phyloP scores from a whole-genome alignment of 2,888 invertebrate species.

The Drosophila antonietae region DNA sequence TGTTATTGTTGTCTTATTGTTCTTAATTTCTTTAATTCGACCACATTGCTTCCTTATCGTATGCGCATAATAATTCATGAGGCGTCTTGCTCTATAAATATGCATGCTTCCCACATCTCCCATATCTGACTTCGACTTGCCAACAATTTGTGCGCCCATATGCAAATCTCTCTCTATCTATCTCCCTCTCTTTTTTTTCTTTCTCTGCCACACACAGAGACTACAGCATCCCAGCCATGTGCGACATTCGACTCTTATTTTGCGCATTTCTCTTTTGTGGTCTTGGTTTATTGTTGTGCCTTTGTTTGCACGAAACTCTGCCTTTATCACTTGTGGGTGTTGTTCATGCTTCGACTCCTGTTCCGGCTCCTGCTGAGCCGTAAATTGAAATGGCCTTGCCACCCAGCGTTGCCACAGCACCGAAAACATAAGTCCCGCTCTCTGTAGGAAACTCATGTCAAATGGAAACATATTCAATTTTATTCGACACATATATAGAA shows the following conservation, averaged over 20 bases:
- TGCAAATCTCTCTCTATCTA: conserved; percentile 51
- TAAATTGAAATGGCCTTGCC: conserved; percentile 39
- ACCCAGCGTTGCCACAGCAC: conserved; percentile 8
- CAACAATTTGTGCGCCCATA: conserved; percentile 51
- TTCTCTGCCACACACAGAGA: not conserved
- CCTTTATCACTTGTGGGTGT: conserved; percentile 29
- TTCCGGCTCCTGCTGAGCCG: conserved; percentile 17
- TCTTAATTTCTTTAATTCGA: not conserved
- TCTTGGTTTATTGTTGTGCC: conserved; percentile 30
- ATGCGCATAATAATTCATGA: conserved; percentile 12
- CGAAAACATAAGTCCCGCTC: conserved; percentile 17
- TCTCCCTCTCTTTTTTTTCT: not conserved
- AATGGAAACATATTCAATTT: conserved; percentile 55
- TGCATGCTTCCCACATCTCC: conserved; percentile 1
- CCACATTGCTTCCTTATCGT: conserved; percentile 34
- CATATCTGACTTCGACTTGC: conserved; percentile 40
- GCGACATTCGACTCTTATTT: conserved; percentile 22
- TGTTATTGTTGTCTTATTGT: not conserved
- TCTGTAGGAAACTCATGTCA: conserved; percentile 39
- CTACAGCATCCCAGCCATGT: conserved; percentile 32
- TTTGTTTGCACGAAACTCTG: conserved; percentile 53
- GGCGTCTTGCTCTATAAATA: conserved; percentile 15
- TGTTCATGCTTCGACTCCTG: conserved; percentile 1
- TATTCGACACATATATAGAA: conserved; percentile 51
- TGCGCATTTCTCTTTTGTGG: conserved; percentile 33